Conservation (phyloP, 2,888 invertebrate species). For the Agrochola litura region DNA sequence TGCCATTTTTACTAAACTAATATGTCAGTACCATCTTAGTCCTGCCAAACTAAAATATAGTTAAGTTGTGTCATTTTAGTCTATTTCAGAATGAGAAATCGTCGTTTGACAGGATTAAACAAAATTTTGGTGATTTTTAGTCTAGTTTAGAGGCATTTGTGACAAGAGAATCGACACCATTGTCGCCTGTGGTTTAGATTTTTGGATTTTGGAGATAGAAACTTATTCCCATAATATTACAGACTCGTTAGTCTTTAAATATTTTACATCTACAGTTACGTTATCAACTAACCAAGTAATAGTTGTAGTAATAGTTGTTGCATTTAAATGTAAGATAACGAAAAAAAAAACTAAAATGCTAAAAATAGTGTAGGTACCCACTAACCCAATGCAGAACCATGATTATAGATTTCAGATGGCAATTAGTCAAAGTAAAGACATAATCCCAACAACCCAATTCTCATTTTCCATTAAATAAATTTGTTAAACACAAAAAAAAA, state of each 20-base stretch:
- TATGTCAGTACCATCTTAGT: no score
- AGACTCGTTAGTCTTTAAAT: not conserved
- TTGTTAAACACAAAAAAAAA: not conserved
- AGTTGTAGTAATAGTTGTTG: not conserved
- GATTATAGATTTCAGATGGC: not conserved
- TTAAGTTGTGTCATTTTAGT: no score
- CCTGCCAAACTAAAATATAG: no score
- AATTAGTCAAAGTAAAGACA: not conserved
- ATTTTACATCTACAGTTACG: not conserved
- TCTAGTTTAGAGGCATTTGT: no score
- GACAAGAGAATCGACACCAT: no score
- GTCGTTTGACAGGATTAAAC: no score
- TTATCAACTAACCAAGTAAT: not conserved
- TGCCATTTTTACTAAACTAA: no score
- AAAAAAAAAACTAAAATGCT: not conserved
- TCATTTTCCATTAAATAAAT: not conserved
- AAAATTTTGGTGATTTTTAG: no score
- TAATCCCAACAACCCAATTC: not conserved
- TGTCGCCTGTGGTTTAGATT: constrained; percentile 1
- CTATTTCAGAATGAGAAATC: no score
- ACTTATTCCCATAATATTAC: not conserved
- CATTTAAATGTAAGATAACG: not conserved
- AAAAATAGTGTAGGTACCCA: not conserved
- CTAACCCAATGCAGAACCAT: not conserved
- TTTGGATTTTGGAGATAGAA: not conserved